Evolutionary conservation across 2,797 vertebrate species (phyloP), one percentile per base, ranked within the genome.

Genomic region (Lagorchestes hirsutus): DNA sequence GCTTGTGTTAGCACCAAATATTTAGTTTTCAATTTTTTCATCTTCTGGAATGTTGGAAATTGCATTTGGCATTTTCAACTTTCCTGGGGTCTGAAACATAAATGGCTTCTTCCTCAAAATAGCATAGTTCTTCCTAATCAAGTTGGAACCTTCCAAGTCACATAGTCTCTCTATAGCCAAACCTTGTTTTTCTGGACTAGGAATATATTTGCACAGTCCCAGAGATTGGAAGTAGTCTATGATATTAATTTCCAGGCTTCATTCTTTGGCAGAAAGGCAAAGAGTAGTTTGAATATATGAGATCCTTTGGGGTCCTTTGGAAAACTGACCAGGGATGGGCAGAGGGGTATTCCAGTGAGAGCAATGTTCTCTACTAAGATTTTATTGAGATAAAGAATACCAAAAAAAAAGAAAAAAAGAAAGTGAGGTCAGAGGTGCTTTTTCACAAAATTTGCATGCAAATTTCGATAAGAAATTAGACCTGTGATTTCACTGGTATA

Each of bases 61-160:
- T 93, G 93, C 97, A 97, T 98, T 96, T 96, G 97, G 96, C 96
- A 95, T 97, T 95, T 97, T 96, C 92, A 90, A 59, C 58, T 96
- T 97, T 98, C 96, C 96, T 97, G 92, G 94, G 94, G 90, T 97
- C 97, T 97, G 92, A 98, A 95, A 95, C 27, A 91, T 93, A 95
- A 97, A 95, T 93, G 62, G 82, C 95, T 96, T 97, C 96, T 57
- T 95, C 74, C 93, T 97, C 92, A 98, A 97, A 97, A 98, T 97
- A 97, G 95, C 67, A 97, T 87, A 96, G 94, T 97, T 97, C 67
- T 93, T 97, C 82, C 93, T 97, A 96, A 98, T 97, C 96, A 98
- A 62, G 93, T 95, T 90, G 95, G 95, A 96, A 95, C 94, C 96
- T 97, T 98, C 97, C 97, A 98, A 98, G 97, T 97, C 98, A 98